phyloP scores from a whole-genome alignment of 1,140 invertebrate species.

The Sitophilus oryzae region DNA sequence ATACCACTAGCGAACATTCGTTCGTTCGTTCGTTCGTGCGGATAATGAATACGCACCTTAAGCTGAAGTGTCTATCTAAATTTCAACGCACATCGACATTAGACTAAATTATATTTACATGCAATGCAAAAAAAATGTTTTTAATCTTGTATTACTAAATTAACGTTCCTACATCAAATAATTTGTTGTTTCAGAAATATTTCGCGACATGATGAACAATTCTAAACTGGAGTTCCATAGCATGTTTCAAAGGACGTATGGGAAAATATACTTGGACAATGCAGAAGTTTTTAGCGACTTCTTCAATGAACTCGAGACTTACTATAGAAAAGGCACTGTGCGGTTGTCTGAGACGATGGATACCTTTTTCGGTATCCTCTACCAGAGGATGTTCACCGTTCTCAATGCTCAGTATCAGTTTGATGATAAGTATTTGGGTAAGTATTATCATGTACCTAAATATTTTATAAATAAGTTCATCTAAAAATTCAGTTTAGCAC shows the following conservation, averaged over 20 bases:
- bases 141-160: no score
- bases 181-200: slow-evolving; percentile 63
- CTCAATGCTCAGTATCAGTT: slow-evolving; percentile 87
- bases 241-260: slow-evolving; percentile 94
- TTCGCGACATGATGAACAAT: slow-evolving; percentile 73
- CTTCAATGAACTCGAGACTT: slow-evolving; percentile 84
- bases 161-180: not conserved
- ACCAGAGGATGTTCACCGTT: slow-evolving; percentile 94
- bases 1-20: no score
- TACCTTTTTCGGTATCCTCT: slow-evolving; percentile 86
- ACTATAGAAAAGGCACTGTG: slow-evolving; percentile 76
- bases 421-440: slow-evolving; percentile 66
- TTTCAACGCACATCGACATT: no score
- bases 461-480: no score
- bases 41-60: no score
- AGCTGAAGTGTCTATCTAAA: no score
- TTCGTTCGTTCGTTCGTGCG: no score
- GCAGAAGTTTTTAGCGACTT: slow-evolving; percentile 87
- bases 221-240: slow-evolving; percentile 82
- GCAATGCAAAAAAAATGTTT: no score
- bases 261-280: slow-evolving; percentile 91
- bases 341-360: slow-evolving; percentile 84
- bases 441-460: no score
- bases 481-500: no score
- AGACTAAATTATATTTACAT: not conserved